Conservation (phyloP, 2,888 invertebrate genomes). For the Drosophila barbarae region DNA sequence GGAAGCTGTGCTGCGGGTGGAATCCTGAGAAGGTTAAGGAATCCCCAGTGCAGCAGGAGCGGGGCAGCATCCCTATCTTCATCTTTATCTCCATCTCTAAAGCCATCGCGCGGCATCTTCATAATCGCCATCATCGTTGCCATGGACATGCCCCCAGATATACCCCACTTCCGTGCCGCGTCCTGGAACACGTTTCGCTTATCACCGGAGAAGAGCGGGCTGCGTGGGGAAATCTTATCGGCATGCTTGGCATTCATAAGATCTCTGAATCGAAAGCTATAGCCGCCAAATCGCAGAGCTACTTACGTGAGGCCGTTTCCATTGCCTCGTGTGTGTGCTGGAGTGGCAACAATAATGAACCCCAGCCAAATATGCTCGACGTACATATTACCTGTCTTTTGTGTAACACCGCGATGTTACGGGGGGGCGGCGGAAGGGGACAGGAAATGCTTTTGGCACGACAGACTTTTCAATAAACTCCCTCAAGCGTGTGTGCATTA, state of each 20-base stretch:
- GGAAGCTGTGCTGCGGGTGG: conserved; percentile 6
- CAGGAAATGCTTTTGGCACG: conserved; percentile 67
- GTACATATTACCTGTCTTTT: conserved; percentile 69
- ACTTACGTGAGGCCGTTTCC: conserved; percentile 51
- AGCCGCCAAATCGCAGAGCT: conserved; percentile 57
- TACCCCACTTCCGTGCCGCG: conserved; percentile 49
- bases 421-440: conserved; percentile 25
- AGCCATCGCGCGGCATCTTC: conserved; percentile 46
- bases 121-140: conserved; percentile 68
- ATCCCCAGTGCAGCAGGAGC: conserved; percentile 53
- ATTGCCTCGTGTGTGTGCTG: conserved; percentile 45
- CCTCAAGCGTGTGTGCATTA: conserved; percentile 77
- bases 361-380: conserved; percentile 65
- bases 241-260: conserved; percentile 69
- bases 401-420: conserved; percentile 35
- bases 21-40: conserved; percentile 36
- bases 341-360: conserved; percentile 57
- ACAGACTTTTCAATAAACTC: conserved; percentile 76
- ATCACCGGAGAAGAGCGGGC: conserved; percentile 28
- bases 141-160: conserved; percentile 39
- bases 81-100: conserved; percentile 27
- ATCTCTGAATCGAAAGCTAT: conserved; percentile 60
- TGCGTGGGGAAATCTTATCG: conserved; percentile 51
- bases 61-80: conserved; percentile 37
- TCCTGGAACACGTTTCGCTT: conserved; percentile 64